Percentiles rank a stretch among this genome's conserved stretches.
phyloP scores from a whole-genome alignment of 2,113 vertebrate species.

The Platanista minor region DNA sequence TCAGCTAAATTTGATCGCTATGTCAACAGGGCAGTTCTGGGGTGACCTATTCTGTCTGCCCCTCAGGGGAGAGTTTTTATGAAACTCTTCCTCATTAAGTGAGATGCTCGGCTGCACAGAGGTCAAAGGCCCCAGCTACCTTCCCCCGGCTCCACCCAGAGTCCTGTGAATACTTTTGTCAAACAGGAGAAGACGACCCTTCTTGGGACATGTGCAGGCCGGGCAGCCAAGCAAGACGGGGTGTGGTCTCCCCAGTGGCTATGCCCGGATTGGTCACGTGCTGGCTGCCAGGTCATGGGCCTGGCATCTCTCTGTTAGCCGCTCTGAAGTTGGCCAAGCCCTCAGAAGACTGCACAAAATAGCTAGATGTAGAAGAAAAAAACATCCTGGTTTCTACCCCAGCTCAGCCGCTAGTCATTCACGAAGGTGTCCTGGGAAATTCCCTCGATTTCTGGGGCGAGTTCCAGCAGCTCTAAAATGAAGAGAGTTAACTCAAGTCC shows the following conservation, averaged over 20 bases:
- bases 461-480: no score
- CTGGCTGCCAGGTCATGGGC: not conserved
- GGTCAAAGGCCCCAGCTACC: no score
- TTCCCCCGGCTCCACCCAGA: accelerated
- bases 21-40: no score
- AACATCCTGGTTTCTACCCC: not conserved
- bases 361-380: not conserved
- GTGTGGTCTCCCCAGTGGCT: not conserved
- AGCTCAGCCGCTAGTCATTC: not conserved
- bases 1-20: no score
- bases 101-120: not conserved
- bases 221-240: accelerated
- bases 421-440: not conserved
- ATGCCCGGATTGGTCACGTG: accelerated
- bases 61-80: accelerated
- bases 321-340: not conserved
- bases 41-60: not conserved
- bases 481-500: accelerated
- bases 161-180: not conserved
- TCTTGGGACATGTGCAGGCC: accelerated
- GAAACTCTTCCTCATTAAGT: not conserved
- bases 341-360: accelerated
- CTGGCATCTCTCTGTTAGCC: not conserved
- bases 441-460: accelerated
- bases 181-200: not conserved